Percentiles rank a stretch among this genome's conserved stretches.
These are phyloP conservation scores for Sarcophaga peregrina DNA, from an alignment of 1,140 invertebrate genomes.

Conservation along the genomic window DNA sequence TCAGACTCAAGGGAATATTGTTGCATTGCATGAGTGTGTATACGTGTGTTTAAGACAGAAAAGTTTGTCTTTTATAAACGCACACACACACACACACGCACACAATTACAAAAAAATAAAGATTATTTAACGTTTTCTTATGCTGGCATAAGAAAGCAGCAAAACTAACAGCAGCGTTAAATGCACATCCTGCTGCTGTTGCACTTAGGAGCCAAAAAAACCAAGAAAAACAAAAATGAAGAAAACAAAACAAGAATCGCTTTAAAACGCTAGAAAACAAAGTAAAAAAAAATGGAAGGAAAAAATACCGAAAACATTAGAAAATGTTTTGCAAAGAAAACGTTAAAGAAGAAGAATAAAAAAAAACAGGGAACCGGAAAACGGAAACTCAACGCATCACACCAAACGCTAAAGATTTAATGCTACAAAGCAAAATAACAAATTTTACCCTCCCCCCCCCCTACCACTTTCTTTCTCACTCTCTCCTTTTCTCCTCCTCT, in stretches of 20 bases:
- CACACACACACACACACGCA: too few relatives aligned
- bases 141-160: not conserved
- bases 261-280: not conserved
- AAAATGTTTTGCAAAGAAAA: not conserved
- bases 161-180: not conserved
- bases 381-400: constrained; percentile 35
- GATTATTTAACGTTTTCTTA: not conserved
- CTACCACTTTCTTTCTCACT: too few relatives aligned
- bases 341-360: not conserved
- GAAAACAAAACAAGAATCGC: not conserved
- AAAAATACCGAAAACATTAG: not conserved
- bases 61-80: not conserved
- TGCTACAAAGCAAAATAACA: constrained; percentile 21
- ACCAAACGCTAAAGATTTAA: constrained; percentile 37
- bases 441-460: not conserved
- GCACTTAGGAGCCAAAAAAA: constrained; percentile 23
- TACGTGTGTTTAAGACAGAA: not conserved
- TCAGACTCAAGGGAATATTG: too few relatives aligned
- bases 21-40: too few relatives aligned
- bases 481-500: not conserved
- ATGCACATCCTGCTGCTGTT: constrained; percentile 32
- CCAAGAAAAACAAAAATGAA: not conserved
- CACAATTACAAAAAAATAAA: too few relatives aligned
- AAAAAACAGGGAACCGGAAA: constrained; percentile 29
- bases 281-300: not conserved